Evolutionary conservation across 2,797 vertebrate genomes (phyloP), one percentile per base, ranked within the genome.

Genomic region (Allobates femoralis): DNA sequence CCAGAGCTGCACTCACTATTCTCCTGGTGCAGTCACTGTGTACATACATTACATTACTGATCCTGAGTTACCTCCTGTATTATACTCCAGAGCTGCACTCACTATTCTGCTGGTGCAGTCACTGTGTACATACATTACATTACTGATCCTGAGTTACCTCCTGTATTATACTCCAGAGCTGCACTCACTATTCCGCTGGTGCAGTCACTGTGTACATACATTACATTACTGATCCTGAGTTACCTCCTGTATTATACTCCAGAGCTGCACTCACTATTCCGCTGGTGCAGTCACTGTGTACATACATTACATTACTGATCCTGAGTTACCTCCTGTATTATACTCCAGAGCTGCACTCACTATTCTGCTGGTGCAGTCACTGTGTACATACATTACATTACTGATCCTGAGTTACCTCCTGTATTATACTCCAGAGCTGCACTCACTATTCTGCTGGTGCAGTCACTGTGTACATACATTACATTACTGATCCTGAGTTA

Each of bases 171-270:
- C 62, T 5, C 62, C 62, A 64, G 62, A 64, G 26, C 41, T 64
- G 62, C 26, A 14, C 56, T 62, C 60, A 62, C n/a, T 62, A 28
- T 62, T 58, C 56, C 5, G 56, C 56, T 58, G n/a, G 15, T 60
- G 60, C n/a, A 64, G 60, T 64, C 60, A 64, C 62, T 64, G 62
- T 64, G 28, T 64, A 64, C n/a, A n/a, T n/a, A n/a, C n/a, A n/a
- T n/a, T 26, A 62, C 58, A 62, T 62, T n/a, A 62, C 58, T 26
- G 10, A 62, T 62, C 58, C 58, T 62, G 58, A n/a, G 26, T 14
- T 62, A 14, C n/a, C n/a, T 46, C 41, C 4, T 46, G 41, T 46
- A 46, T 46, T 46, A 46, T 46, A 64, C 62, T 5, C 62, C 62
- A 64, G 62, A 64, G 26, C 41, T 64, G 62, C 26, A 14, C 56